These are phyloP conservation scores for Atrichornis clamosus DNA, from an alignment of 2,113 vertebrate genomes.

Conservation along the genomic window DNA sequence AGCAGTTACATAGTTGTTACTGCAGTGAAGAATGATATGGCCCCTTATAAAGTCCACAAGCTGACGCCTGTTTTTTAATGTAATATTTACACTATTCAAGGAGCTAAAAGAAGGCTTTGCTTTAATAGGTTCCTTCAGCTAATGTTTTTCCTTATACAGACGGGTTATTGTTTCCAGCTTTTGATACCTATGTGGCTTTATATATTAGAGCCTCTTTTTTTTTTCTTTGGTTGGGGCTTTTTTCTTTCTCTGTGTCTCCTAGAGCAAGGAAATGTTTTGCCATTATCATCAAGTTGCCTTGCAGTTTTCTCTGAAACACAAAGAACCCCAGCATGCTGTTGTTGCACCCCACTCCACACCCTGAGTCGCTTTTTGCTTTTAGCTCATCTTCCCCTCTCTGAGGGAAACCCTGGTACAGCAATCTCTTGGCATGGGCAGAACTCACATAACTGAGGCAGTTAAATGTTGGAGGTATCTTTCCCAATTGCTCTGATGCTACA, in stretches of 20 bases:
- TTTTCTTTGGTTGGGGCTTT: neutral
- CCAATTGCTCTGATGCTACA: neutral
- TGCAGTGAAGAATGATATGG: constrained; percentile 50
- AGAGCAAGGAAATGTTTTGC: neutral
- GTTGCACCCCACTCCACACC: neutral
- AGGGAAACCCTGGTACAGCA: neutral
- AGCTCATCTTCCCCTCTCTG: neutral
- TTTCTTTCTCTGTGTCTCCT: neutral
- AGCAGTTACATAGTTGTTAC: constrained; percentile 58
- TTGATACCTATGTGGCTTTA: constrained; percentile 8
- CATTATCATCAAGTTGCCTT: neutral
- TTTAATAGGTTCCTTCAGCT: constrained; percentile 62
- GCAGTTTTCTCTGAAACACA: neutral
- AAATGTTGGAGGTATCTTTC: neutral
- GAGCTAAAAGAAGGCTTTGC: constrained; percentile 53
- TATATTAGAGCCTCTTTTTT: neutral
- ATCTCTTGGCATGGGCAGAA: neutral
- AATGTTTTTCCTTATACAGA: constrained; percentile 49
- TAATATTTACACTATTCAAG: constrained; percentile 62
- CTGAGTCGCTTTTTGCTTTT: neutral
- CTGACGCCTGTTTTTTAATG: constrained; percentile 60
- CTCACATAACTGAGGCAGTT: neutral
- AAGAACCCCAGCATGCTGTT: accelerated
- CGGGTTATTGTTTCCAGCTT: constrained; percentile 63
- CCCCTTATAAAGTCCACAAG: constrained; percentile 46